These are phyloP conservation scores for Stictonetta naevosa DNA, from an alignment of 2,113 vertebrate genomes.

Conservation along the genomic window DNA sequence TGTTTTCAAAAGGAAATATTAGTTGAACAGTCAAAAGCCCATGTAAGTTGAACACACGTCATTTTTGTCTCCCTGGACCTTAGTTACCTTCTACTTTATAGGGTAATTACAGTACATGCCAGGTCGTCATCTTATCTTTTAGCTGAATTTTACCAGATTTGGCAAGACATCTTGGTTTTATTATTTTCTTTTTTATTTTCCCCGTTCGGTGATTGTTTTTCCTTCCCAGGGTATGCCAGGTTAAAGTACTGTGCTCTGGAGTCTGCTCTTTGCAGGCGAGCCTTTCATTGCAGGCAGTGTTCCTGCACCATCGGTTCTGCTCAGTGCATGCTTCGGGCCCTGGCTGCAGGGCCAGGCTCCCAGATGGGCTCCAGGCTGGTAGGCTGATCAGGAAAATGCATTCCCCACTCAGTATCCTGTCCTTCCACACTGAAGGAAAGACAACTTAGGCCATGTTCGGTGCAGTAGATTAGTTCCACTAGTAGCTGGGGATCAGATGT, in stretches of 20 bases:
- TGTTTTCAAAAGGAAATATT: background rate
- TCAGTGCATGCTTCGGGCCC: background rate
- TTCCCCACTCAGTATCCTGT: background rate
- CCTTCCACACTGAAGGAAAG: background rate
- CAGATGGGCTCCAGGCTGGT: background rate
- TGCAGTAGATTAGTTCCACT: background rate
- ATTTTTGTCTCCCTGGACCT: background rate
- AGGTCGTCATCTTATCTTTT: fast-evolving
- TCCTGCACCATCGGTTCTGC: fast-evolving
- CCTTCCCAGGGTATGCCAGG: fast-evolving
- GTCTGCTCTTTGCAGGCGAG: background rate
- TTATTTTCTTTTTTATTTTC: too few relatives aligned
- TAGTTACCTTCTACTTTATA: background rate
- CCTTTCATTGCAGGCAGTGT: background rate
- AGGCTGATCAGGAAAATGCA: background rate
- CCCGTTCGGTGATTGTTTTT: background rate
- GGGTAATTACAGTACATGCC: background rate
- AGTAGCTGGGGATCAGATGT: background rate
- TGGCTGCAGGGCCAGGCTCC: background rate
- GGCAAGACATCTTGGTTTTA: fast-evolving
- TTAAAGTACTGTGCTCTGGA: background rate
- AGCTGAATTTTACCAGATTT: background rate
- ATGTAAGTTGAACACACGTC: background rate
- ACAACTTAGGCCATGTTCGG: background rate
- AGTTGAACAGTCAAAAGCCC: background rate